Percentiles rank a stretch among this genome's conserved stretches.
Conservation (phyloP, 1,140 invertebrate species). For the Musca vetustissima region DNA sequence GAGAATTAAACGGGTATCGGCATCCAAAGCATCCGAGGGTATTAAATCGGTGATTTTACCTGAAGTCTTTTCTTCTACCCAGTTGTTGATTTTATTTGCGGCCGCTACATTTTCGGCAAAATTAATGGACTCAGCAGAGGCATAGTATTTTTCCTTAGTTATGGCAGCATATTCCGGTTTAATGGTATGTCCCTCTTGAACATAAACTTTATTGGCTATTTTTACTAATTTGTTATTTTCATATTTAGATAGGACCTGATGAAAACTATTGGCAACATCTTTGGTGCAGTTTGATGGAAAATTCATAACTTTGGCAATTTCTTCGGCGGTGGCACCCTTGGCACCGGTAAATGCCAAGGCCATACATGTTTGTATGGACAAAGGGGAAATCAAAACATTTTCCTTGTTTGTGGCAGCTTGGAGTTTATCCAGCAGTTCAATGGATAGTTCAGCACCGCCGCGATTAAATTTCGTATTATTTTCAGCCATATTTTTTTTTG, state of each 20-base stretch:
- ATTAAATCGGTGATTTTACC: constrained; percentile 72
- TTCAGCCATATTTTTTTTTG: constrained; percentile 39
- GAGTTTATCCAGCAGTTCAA: constrained; percentile 43
- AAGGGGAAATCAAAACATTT: constrained; percentile 57
- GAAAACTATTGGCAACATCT: constrained; percentile 42
- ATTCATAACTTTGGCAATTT: constrained; percentile 57
- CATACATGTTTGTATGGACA: constrained; percentile 56
- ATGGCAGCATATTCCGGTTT: constrained; percentile 56
- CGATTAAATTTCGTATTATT: constrained; percentile 51
- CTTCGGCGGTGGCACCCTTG: constrained; percentile 58
- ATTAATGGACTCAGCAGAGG: constrained; percentile 60
- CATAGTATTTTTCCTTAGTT: constrained; percentile 59
- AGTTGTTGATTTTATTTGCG: constrained; percentile 66
- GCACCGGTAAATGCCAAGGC: constrained; percentile 60
- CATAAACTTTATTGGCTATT: constrained; percentile 67
- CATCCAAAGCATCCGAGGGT: constrained; percentile 58
- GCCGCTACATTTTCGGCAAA: constrained; percentile 57
- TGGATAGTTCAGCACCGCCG: constrained; percentile 43
- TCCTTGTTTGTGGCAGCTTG: constrained; percentile 38
- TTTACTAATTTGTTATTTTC: constrained; percentile 56
- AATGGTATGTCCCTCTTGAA: constrained; percentile 59
- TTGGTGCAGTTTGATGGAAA: constrained; percentile 42
- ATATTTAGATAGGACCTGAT: constrained; percentile 50
- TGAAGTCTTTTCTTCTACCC: constrained; percentile 74
- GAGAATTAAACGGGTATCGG: constrained; percentile 67